phyloP scores from a whole-genome alignment of 2,113 vertebrate species.

The Malurus cyaneus region DNA sequence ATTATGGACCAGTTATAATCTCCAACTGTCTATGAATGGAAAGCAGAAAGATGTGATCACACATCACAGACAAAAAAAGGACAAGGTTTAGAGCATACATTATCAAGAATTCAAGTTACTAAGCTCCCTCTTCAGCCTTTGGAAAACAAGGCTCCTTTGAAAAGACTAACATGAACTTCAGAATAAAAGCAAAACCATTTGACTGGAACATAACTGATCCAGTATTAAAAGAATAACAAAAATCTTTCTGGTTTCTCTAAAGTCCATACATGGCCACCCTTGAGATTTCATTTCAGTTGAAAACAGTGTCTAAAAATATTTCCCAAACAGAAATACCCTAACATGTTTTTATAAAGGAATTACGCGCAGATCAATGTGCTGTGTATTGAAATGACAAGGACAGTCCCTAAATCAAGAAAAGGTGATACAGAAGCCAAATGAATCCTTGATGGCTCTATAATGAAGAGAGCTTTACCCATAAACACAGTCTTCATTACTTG shows the following conservation, averaged over 20 bases:
- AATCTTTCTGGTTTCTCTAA: background rate
- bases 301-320: background rate
- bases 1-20: background rate
- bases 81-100: background rate
- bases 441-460: background rate
- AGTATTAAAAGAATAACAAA: background rate
- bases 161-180: background rate
- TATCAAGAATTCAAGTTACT: background rate
- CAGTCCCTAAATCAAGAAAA: background rate
- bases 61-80: background rate
- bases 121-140: background rate
- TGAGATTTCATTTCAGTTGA: background rate
- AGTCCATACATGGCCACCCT: background rate
- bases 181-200: background rate
- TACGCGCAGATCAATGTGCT: background rate
- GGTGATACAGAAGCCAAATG: background rate
- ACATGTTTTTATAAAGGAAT: background rate
- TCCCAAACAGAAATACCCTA: background rate
- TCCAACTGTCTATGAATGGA: background rate
- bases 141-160: background rate
- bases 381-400: background rate
- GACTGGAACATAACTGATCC: background rate
- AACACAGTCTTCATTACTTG: background rate
- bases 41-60: background rate
- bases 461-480: background rate